Evolutionary conservation across 2,797 vertebrate genomes (phyloP), one percentile per base, ranked within the genome.

Genomic region (Eutrigla gurnardus): DNA sequence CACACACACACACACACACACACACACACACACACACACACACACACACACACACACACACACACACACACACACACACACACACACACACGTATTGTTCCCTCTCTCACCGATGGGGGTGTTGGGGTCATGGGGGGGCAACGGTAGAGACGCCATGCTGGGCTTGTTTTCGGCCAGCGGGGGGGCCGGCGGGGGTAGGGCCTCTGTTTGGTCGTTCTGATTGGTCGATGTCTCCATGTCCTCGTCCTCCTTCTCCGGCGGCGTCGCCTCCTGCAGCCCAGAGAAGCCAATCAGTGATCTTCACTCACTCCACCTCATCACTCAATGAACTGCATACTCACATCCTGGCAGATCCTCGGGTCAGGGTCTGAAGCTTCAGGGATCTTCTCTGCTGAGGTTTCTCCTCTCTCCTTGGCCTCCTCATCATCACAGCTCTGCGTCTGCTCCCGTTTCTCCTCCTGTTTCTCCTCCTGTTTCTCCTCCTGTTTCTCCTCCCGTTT

Each of bases 81-180:
- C 25, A n/a, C 42, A 43, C 5, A 42, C 40, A 42, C 7, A 6
- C 5, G 25, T 25, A 25, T 25, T 25, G 25, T 25, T 25, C 25
- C 25, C 25, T 2, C 25, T 7, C 96, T 97, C 93, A 98, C 97
- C 98, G 45, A 98, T 91, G 75, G 98, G 96, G 65, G 90, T 83
- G 60, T 96, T 91, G 7, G 96, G 95, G 71, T 98, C 95, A 79
- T 96, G 96, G 0, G 96, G 95, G 14, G 95, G 96, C 86, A 99
- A 95, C 70, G 94, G 92, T 62, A 95, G 76, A 12, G 88, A 73
- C 1, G 88, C 87, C 15, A 25, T 39, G 0, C 62, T 62, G 59
- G 73, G 71, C 71, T 88, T 93, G 47, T 12, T 74, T 33, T 90
- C 88, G 3, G 81, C 47, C 1, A 78, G 12, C 7, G 82, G 36